Conservation (phyloP, 1,140 invertebrate genomes). For the Pectinophora gossypiella region DNA sequence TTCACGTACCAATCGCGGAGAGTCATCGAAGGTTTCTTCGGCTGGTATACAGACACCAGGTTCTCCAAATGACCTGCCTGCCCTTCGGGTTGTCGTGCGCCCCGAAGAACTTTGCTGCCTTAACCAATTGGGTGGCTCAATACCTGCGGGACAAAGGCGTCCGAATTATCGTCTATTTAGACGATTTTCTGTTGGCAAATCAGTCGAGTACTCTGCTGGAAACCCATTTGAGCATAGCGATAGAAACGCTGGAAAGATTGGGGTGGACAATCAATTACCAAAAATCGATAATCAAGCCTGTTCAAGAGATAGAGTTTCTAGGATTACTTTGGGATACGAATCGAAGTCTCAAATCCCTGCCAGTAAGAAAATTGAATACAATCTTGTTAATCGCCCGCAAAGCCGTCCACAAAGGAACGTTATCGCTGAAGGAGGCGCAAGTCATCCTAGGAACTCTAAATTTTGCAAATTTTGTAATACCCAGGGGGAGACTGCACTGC, state of each 20-base stretch:
- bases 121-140: slow-evolving; percentile 48
- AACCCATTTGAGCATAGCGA: background rate
- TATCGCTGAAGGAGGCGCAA: background rate
- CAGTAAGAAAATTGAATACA: background rate
- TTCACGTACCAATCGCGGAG: slow-evolving; percentile 34
- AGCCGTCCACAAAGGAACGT: background rate
- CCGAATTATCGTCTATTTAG: slow-evolving; percentile 30
- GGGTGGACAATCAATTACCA: slow-evolving; percentile 37
- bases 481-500: slow-evolving; percentile 52
- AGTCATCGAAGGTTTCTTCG: slow-evolving; percentile 32
- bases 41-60: slow-evolving; percentile 25
- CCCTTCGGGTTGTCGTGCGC: slow-evolving; percentile 40
- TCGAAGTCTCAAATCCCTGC: slow-evolving; percentile 23
- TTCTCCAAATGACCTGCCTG: slow-evolving; percentile 39
- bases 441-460: background rate
- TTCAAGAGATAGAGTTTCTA: slow-evolving; percentile 32
- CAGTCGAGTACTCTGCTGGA: slow-evolving; percentile 1
- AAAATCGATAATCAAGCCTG: slow-evolving; percentile 35
- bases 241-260: slow-evolving; percentile 15
- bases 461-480: slow-evolving; percentile 56
- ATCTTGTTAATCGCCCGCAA: background rate
- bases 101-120: slow-evolving; percentile 34
- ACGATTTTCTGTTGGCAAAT: slow-evolving; percentile 27
- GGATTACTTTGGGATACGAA: slow-evolving; percentile 41
- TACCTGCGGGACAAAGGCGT: slow-evolving; percentile 21